Percentiles rank a stretch among this genome's conserved stretches.
Conservation (phyloP, 2,113 vertebrate genomes). For the Balaeniceps rex region DNA sequence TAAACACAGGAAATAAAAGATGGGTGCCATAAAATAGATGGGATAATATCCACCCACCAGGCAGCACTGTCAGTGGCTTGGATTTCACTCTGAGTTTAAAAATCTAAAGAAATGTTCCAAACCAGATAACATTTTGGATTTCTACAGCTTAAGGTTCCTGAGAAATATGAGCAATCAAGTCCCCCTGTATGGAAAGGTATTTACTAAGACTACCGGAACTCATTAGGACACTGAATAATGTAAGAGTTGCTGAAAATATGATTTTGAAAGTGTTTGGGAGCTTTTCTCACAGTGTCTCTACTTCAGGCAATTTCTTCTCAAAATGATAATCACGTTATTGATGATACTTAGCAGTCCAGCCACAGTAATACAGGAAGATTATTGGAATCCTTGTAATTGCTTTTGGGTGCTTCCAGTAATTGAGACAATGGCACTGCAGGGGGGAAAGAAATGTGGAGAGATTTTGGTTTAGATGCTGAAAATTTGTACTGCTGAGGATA, state of each 20-base stretch:
- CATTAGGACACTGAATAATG: slow-evolving; percentile 34
- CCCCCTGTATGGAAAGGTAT: background rate
- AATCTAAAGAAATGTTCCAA: background rate
- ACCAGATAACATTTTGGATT: background rate
- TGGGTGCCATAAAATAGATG: background rate
- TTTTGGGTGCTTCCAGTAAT: slow-evolving; percentile 41
- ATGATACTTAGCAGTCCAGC: slow-evolving; percentile 2
- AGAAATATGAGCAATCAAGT: background rate
- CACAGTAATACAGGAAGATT: slow-evolving; percentile 29
- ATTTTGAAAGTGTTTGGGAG: background rate
- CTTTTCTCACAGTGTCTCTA: background rate
- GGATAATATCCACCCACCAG: background rate
- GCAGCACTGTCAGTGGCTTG: background rate
- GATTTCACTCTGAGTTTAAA: background rate
- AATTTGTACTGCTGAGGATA: background rate
- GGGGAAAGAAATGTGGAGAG: background rate
- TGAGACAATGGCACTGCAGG: background rate
- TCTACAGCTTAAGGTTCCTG: background rate
- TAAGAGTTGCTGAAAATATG: background rate
- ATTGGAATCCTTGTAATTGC: slow-evolving; percentile 32
- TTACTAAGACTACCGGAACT: background rate
- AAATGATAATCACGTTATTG: slow-evolving; percentile 28
- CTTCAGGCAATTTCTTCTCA: slow-evolving; percentile 15
- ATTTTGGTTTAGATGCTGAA: slow-evolving; percentile 1
- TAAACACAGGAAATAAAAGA: background rate